phyloP scores from a whole-genome alignment of 2,888 invertebrate genomes.

The Luperina testacea region DNA sequence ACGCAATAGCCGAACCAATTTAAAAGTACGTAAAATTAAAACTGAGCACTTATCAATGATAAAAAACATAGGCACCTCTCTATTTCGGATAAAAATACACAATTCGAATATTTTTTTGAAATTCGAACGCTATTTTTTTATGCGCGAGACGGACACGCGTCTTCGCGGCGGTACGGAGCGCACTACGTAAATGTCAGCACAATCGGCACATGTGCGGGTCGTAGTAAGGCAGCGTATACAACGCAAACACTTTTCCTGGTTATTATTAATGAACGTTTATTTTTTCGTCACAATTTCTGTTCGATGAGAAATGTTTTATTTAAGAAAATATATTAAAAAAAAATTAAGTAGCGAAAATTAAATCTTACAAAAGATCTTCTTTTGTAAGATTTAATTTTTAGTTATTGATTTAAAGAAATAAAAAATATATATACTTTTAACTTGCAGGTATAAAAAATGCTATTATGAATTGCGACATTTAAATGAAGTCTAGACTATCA shows the following conservation, averaged over 20 bases:
- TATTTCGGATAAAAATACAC: slow-evolving; percentile 70
- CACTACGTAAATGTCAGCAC: slow-evolving; percentile 89
- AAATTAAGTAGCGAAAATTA: no score
- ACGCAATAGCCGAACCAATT: slow-evolving; percentile 63
- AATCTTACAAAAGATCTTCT: no score
- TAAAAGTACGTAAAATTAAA: slow-evolving; percentile 62
- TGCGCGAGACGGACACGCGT: slow-evolving; percentile 79
- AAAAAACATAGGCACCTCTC: slow-evolving; percentile 73
- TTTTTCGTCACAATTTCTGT: not conserved
- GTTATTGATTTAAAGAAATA: not conserved
- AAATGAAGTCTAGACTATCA: not conserved
- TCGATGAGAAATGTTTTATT: not conserved
- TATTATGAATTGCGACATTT: not conserved
- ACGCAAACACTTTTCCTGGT: slow-evolving; percentile 73
- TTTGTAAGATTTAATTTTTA: no score
- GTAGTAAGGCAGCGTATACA: slow-evolving; percentile 76
- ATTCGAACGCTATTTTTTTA: slow-evolving; percentile 72
- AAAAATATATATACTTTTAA: not conserved
- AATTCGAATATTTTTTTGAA: slow-evolving; percentile 68
- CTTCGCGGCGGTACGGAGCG: slow-evolving; percentile 84
- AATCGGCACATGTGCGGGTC: slow-evolving; percentile 88
- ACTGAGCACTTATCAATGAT: slow-evolving; percentile 59
- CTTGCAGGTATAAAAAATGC: not conserved
- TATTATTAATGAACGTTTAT: slow-evolving; percentile 19
- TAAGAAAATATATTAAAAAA: not conserved